Base-by-base conservation (phyloP, 2,113 vertebrate species). In the Tympanuchus pallidicinctus region DNA sequence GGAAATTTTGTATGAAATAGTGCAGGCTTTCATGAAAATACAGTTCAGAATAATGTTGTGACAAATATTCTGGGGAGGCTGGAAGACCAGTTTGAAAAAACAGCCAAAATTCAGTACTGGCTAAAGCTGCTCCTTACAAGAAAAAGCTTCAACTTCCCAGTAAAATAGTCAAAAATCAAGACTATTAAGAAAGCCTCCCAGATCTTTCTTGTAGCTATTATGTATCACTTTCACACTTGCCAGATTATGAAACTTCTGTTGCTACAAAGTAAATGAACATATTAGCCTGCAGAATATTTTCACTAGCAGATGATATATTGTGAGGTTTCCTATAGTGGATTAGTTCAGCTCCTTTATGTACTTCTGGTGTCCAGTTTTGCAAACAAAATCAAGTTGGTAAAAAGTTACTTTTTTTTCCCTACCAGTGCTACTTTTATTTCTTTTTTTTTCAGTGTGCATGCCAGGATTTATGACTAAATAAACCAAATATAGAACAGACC, bases 391-490 rank as follows among this genome's bases (percentile, higher is more conserved):
- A 38, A 38, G 10, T 38, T 38, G 38, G 38, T 38, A 38, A 38
- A 38, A 85, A 89, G 25, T 54, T 54, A 15, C 15, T 38, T 10
- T 20, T 38, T 30, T 10, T 10, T 3, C 21, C 21, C 36, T 56
- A 32, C 48, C 42, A 90, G 24, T 5, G 3, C 66, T 92, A 74
- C 59, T 77, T 76, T 91, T 57, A 56, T 56, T 54, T 54, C 15
- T 64, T 40, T 57, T n/a, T 69, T 69, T 54, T 34, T 34, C 34
- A 42, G 7, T 83, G 2, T 84, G 80, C 65, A 78, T 91, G 86
- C 85, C 81, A 96, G 75, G 66, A 89, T 96, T 96, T 96, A 94
- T 94, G 94, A 91, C 92, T 93, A 92, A 96, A 96, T 94, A 93
- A 94, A 67, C 84, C 90, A 95, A 96, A 95, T 94, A 95, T 96